A percentile compares a stretch with the other conserved stretches of the same genome.
These are phyloP conservation scores for Stichodactyla helianthus DNA, from an alignment of 64 coral and sea anemone genomes.

Conservation along the genomic window DNA sequence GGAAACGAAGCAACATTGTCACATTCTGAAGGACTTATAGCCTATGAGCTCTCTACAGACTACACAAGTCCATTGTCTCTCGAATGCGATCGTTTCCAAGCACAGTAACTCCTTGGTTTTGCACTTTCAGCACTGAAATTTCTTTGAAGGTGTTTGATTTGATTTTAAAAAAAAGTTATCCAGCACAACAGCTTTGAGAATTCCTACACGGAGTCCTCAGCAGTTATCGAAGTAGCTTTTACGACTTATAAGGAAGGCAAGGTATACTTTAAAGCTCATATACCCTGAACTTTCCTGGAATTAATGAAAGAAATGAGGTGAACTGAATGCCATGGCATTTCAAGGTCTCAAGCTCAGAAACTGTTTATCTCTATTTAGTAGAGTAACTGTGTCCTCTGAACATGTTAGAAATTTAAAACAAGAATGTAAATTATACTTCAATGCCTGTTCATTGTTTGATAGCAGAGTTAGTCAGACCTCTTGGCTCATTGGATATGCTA, in stretches of 20 bases:
- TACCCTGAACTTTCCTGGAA: no score
- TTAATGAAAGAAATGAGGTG: constrained; percentile 10
- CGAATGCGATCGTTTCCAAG: neutral
- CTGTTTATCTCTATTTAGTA: no score
- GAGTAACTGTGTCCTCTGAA: no score
- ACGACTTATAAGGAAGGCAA: neutral
- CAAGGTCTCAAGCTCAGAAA: no score
- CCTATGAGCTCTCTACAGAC: no score
- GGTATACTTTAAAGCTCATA: neutral
- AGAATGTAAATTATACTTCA: constrained; percentile 13
- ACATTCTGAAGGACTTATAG: neutral
- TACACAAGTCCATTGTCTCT: neutral
- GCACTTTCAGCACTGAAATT: neutral
- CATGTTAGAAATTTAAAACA: no score
- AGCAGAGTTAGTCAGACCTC: no score
- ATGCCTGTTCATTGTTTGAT: neutral
- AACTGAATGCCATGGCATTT: no score
- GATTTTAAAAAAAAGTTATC: neutral
- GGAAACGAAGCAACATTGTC: no score
- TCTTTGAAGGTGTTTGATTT: neutral
- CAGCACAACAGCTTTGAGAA: neutral
- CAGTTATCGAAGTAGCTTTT: neutral
- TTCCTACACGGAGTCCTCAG: neutral
- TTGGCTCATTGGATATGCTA: constrained; percentile 24
- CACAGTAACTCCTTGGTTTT: neutral